These are phyloP conservation scores for Galeopterus variegatus DNA, from an alignment of 2,113 vertebrate genomes.

Conservation along the genomic window DNA sequence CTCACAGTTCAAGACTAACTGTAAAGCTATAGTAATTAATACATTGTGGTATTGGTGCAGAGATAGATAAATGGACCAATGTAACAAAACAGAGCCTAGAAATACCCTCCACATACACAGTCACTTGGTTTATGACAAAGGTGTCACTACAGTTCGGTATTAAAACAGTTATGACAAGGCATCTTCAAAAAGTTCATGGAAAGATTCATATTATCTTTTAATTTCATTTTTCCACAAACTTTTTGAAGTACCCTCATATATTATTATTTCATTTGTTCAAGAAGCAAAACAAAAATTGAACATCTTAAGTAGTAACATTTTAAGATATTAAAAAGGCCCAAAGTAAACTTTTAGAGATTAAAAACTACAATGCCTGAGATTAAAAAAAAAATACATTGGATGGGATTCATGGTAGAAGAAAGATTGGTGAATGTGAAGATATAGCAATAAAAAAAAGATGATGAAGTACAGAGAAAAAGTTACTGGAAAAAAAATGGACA, in stretches of 20 bases:
- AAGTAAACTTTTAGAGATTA: neutral
- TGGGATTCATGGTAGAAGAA: neutral
- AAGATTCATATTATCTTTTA: too few species aligned
- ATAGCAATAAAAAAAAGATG: neutral
- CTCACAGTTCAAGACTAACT: neutral
- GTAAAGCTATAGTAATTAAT: neutral
- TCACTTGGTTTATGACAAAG: neutral
- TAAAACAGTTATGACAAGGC: neutral
- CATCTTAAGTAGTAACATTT: neutral
- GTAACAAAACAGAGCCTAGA: constrained; percentile 4
- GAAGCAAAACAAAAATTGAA: neutral
- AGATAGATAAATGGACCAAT: neutral
- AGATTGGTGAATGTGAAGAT: neutral
- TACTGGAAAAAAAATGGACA: neutral
- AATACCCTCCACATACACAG: neutral
- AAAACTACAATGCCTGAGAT: neutral
- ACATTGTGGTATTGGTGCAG: neutral
- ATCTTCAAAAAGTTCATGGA: too few species aligned
- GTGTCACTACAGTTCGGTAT: neutral
- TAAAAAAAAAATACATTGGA: neutral
- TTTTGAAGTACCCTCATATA: too few species aligned
- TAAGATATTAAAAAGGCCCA: neutral
- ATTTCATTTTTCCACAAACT: too few species aligned
- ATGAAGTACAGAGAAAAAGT: neutral
- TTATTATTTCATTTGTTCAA: too few species aligned